Base-by-base conservation (phyloP, 2,797 vertebrate species). In the Periophthalmus magnuspinnatus region DNA sequence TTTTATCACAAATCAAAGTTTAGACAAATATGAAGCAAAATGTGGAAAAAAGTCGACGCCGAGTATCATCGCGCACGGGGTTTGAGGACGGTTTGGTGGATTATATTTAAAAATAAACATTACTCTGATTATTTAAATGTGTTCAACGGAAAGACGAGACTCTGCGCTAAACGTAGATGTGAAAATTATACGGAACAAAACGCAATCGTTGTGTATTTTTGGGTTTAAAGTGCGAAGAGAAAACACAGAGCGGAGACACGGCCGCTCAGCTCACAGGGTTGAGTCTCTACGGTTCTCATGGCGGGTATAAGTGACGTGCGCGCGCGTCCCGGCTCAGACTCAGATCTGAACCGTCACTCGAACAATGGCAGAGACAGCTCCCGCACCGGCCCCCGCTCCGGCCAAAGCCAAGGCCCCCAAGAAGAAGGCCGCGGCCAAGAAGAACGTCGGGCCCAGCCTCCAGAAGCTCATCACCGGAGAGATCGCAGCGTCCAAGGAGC, bases 231-330 rank as follows among this genome's bases (percentile, higher is more conserved):
- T 60, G 45, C 5, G 32, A 22, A 34, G 70, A 65, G 62, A 71
- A 71, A 71, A 65, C 70, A 71, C 70, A 71, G 57, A 48, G 55
- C 54, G 19, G 63, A 28, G 63, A 21, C 14, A 1, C 33, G 2
- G 59, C 34, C 1, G 59, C 59, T 0, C 34, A 3, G 59, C 59
- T 16, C 36, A 21, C 4, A 5, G 13, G 9, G 33, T 72, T 72
- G 71, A 72, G 21, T 72, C 71, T 72, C 71, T 17, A 55, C 71
- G 71, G 71, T 67, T 67, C 71, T 72, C 71, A 72, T 67, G 33
- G 1, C 5, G 9, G 22, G 41, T 67, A 67, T 72, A 72, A 72
- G 5, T 41, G 0, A 0, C 3, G 7, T 24, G 65, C 57, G 14
- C 71, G 56, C 38, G 64, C 33, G 19, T 3, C 7, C 16, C 6